A percentile compares a stretch with the other conserved stretches of the same genome.
Conservation (phyloP, 1,140 invertebrate genomes). For the Drosophila repletoides region DNA sequence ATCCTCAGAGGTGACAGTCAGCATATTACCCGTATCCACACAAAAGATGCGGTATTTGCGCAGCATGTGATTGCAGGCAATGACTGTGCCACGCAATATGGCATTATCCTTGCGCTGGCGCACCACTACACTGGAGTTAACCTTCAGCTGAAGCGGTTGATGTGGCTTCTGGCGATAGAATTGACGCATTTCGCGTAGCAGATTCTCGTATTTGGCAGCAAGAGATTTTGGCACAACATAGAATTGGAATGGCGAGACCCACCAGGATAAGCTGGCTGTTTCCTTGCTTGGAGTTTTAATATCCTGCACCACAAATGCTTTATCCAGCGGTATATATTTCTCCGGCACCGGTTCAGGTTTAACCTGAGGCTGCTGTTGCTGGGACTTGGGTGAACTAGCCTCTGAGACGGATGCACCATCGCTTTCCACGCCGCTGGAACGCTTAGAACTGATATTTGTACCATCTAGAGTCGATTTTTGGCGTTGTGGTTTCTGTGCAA, state of each 20-base stretch:
- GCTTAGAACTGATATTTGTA: conserved; percentile 33
- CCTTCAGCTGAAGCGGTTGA: conserved; percentile 81
- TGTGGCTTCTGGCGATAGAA: conserved; percentile 84
- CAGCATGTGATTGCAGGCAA: conserved; percentile 83
- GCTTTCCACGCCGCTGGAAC: conserved; percentile 52
- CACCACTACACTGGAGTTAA: conserved; percentile 86
- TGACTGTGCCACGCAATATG: conserved; percentile 86
- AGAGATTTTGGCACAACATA: conserved; percentile 85
- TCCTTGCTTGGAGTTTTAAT: conserved; percentile 70
- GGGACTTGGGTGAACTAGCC: conserved; percentile 5
- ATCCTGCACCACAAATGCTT: conserved; percentile 73
- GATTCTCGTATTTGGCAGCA: conserved; percentile 84
- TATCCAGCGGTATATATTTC: conserved; percentile 80
- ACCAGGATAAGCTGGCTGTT: conserved; percentile 85
- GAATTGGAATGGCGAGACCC: conserved; percentile 87
- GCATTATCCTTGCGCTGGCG: conserved; percentile 87
- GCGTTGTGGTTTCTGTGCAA: conserved; percentile 60
- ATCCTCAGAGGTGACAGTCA: conserved; percentile 84
- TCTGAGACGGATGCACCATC: conserved; percentile 35
- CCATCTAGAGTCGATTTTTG: conserved; percentile 63
- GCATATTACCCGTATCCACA: conserved; percentile 89
- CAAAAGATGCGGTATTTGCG: conserved; percentile 86
- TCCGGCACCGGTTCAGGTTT: conserved; percentile 32
- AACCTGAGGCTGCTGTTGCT: no score
- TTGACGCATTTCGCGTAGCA: conserved; percentile 88